Base-by-base conservation (phyloP, 2,888 invertebrate species). In the Hipparchia sbordonii region DNA sequence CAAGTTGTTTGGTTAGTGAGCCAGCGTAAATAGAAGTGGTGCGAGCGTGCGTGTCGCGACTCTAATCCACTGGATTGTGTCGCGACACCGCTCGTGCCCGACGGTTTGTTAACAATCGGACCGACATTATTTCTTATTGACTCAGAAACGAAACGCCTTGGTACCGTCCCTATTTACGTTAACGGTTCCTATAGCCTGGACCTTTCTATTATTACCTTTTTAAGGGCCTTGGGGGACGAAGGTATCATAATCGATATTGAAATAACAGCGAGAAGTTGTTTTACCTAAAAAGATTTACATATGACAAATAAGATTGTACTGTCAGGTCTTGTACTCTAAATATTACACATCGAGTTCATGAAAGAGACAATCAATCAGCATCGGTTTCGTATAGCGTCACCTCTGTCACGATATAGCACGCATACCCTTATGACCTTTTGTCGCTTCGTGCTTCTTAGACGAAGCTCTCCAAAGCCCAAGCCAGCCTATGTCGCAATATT, bases 1-100 rank as follows among this genome's bases (percentile, higher is more conserved):
- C 92, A 92, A 92, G 92, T 91, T 91, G 91, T 91, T 92, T 89
- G 88, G 88, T 89, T 88, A 86, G 89, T 85, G 87, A 86, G 86
- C 88, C 85, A 86, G 89, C 89, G 89, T 90, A 92, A 92, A 92
- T 88, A 91, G 86, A 84, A 87, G 87, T 85, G 84, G 81, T 77
- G 76, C 78, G 79, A 80, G 82, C 82, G 91, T 85, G 91, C 93
- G 93, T 93, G 93, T 89, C 85, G 83, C 82, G 83, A 80, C 78
- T 87, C 87, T 93, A 92, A 93, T 93, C 93, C 92, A 78, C 66
- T 79, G 92, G 93, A 93, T 93, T 86, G 89, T 77, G 80, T 78
- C 81, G 80, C 84, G 82, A 79, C 82, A 82, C 81, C 84, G 82
- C 82, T 81, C 83, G 80, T 79, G 79, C 78, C 77, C 78, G 74